Base-by-base conservation (phyloP, 2,888 invertebrate species). In the Meta bourneti region DNA sequence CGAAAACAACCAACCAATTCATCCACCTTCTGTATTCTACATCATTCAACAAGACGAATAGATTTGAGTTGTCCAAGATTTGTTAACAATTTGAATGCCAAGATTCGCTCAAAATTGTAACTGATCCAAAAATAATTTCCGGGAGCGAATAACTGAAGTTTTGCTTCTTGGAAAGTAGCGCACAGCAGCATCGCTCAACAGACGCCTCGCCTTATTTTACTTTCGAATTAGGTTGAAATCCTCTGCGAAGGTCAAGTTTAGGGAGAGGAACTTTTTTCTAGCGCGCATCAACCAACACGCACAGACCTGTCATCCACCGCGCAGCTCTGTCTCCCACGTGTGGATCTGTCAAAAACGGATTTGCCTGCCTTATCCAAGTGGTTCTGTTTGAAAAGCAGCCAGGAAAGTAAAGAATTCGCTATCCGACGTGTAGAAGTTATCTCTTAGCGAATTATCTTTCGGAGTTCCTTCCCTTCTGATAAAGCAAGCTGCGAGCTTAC, bases 401-500 rank as follows among this genome's bases (percentile, higher is more conserved):
- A 61, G 13, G 61, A 61, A 61, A 61, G 61, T 11, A 61, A 61
- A 61, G 16, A 61, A 61, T 61, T 7, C 11, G 16, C 11, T 61
- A 61, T 61, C 61, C 61, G 61, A 61, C 61, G 61, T 9, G 75
- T 49, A 49, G 75, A 75, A 75, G 34, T 49, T 49, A 49, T 75
- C 75, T 75, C 48, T 6, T 75, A 11, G 75, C 34, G 48, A 49
- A 48, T 75, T 49, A 49, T 75, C 51, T 49, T 9, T 61, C 61
- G 13, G 7, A 61, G 61, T 61, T 61, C 61, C 79, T n/a, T 74
- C 71, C 61, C 11, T 13, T 20, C 54, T 6, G 80, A 81, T 81
- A 81, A 72, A 85, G 48, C 78, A 48, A 19, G 13, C 8, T 34
- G 34, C 20, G 34, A 61, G 79, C 51, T 79, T 79, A 87, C 88